Percentiles rank a stretch among this genome's conserved stretches.
Conservation (phyloP, 2,113 vertebrate genomes). For the Nerophis lumbriciformis region DNA sequence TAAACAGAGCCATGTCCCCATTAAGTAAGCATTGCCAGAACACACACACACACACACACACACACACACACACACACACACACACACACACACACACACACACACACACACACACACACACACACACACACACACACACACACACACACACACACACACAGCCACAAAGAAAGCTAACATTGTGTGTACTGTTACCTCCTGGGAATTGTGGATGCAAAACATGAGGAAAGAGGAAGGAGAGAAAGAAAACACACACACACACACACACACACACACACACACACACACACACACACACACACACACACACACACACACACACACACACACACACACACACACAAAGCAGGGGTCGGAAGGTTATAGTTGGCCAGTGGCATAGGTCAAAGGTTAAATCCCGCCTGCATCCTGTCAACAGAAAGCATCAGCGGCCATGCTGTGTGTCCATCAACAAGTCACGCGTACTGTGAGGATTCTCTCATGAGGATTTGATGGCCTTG, state of each 20-base stretch:
- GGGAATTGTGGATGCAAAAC: slow-evolving; percentile 25
- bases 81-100: too few species aligned
- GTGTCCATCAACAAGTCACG: slow-evolving; percentile 6
- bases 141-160: not conserved
- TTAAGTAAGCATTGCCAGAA: too few species aligned
- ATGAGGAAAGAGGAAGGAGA: slow-evolving; percentile 10
- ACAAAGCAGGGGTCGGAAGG: slow-evolving; percentile 35
- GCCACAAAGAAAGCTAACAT: not conserved
- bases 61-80: too few species aligned
- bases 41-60: too few species aligned
- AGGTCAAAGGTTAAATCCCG: slow-evolving; percentile 40
- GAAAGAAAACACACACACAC: slow-evolving; percentile 10
- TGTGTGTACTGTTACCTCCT: slow-evolving; percentile 11
- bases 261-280: slow-evolving; percentile 47
- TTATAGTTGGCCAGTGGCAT: slow-evolving; percentile 26
- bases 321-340: slow-evolving; percentile 26
- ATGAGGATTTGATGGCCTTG: not conserved
- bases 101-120: too few species aligned
- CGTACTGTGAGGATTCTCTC: not conserved
- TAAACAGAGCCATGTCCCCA: too few species aligned
- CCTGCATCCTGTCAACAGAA: slow-evolving; percentile 40
- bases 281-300: slow-evolving; percentile 24
- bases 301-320: slow-evolving; percentile 9
- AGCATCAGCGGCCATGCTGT: slow-evolving; percentile 12
- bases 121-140: too few species aligned